These are phyloP conservation scores for Hipparchia sbordonii DNA, from an alignment of 2,888 invertebrate genomes.

Conservation along the genomic window DNA sequence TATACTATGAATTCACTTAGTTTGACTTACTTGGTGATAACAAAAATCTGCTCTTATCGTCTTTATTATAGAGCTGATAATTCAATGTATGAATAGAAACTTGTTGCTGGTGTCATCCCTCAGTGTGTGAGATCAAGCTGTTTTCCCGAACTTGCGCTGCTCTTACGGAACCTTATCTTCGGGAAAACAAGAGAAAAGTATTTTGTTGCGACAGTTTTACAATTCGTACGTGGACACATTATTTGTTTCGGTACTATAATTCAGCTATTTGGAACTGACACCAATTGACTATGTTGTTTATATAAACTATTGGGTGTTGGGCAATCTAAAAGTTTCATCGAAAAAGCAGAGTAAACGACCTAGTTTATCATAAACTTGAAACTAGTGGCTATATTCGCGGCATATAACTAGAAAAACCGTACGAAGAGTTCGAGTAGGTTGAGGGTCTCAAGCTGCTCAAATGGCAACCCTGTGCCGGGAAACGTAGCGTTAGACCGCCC, in stretches of 20 bases:
- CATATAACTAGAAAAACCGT: too few relatives aligned
- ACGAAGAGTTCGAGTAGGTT: too few relatives aligned
- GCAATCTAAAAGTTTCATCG: too few relatives aligned
- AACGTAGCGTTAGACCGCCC: too few relatives aligned
- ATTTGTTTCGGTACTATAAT: slow-evolving; percentile 11
- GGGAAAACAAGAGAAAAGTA: slow-evolving; percentile 18
- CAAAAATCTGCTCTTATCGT: slow-evolving; percentile 53
- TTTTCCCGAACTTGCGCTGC: slow-evolving; percentile 62
- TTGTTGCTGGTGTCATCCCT: slow-evolving; percentile 74
- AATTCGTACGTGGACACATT: slow-evolving; percentile 15
- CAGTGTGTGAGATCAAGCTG: slow-evolving; percentile 73
- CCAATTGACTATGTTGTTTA: slow-evolving; percentile 3
- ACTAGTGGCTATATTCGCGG: too few relatives aligned
- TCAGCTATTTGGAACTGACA: not conserved
- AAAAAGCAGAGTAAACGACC: too few relatives aligned
- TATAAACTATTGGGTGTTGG: not conserved
- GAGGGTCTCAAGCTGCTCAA: too few relatives aligned
- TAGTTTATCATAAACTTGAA: too few relatives aligned
- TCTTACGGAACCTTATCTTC: slow-evolving; percentile 17
- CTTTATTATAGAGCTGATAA: slow-evolving; percentile 54
- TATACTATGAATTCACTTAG: slow-evolving; percentile 55
- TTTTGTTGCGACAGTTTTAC: slow-evolving; percentile 22
- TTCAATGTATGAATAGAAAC: slow-evolving; percentile 57
- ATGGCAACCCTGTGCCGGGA: too few relatives aligned
- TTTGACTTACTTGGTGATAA: slow-evolving; percentile 20